These are phyloP conservation scores for Eupithecia vulgata DNA, from an alignment of 2,888 invertebrate species.

Conservation along the genomic window DNA sequence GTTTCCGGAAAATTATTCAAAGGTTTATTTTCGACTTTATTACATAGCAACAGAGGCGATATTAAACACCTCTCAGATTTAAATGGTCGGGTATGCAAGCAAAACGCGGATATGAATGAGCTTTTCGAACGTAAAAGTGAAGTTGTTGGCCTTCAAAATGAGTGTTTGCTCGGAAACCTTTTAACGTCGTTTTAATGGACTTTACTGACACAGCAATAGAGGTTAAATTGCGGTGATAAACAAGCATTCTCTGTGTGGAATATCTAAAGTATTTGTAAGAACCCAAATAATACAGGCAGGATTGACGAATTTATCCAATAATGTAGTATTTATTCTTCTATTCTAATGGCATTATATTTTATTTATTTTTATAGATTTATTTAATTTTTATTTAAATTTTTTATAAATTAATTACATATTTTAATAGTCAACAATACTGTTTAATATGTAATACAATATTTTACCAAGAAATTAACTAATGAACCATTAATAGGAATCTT, in stretches of 20 bases:
- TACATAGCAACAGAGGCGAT: constrained; percentile 42
- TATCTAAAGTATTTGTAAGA: neutral
- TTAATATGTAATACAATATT: too few relatives aligned
- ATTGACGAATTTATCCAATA: too few relatives aligned
- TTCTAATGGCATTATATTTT: too few relatives aligned
- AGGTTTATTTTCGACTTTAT: constrained; percentile 48
- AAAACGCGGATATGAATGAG: constrained; percentile 73
- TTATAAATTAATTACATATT: too few relatives aligned
- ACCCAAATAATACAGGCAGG: neutral
- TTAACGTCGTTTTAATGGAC: constrained; percentile 38
- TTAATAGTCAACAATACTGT: too few relatives aligned
- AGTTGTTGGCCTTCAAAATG: constrained; percentile 72
- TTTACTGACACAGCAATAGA: constrained; percentile 37
- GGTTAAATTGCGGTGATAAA: neutral
- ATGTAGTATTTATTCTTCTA: too few relatives aligned
- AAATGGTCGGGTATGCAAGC: constrained; percentile 47
- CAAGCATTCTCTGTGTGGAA: neutral
- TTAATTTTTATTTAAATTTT: too few relatives aligned
- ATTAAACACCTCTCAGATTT: constrained; percentile 35
- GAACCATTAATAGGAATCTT: too few relatives aligned
- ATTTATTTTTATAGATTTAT: too few relatives aligned
- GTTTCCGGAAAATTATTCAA: constrained; percentile 27
- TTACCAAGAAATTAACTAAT: too few relatives aligned
- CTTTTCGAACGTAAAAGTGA: constrained; percentile 69
- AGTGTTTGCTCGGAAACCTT: constrained; percentile 52